phyloP scores from a whole-genome alignment of 2,113 vertebrate genomes.

The Lepisosteus osseus region DNA sequence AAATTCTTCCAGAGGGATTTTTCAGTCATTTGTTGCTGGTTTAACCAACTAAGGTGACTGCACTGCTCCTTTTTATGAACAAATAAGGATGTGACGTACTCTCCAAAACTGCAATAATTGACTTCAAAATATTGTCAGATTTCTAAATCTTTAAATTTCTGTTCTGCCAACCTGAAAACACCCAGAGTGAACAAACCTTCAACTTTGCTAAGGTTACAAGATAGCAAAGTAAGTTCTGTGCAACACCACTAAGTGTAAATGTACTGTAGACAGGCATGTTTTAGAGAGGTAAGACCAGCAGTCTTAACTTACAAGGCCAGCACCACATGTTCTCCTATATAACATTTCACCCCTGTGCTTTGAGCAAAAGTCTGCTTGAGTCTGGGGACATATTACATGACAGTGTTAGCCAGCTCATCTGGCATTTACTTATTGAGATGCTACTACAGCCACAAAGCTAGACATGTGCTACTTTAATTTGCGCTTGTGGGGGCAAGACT shows the following conservation, averaged over 20 bases:
- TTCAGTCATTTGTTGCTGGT: constrained; percentile 22
- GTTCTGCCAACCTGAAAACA: no score
- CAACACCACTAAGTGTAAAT: background rate
- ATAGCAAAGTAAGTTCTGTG: no score
- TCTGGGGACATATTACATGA: background rate
- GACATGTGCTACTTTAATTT: constrained; percentile 8
- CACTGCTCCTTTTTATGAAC: constrained; percentile 39
- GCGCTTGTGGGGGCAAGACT: constrained; percentile 8
- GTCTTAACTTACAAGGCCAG: background rate
- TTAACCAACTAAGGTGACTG: constrained; percentile 40
- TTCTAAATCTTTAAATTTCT: no score
- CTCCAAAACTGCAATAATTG: no score
- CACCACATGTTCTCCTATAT: background rate
- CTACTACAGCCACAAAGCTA: background rate
- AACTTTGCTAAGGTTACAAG: no score
- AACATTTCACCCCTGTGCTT: background rate
- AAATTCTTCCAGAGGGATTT: constrained; percentile 34
- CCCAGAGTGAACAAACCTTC: no score
- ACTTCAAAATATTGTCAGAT: no score
- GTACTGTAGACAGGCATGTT: background rate
- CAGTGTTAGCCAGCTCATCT: background rate
- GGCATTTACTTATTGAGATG: constrained; percentile 1
- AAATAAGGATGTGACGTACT: constrained; percentile 40
- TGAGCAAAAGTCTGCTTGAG: background rate
- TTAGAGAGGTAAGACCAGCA: background rate